Conservation (phyloP, 2,888 invertebrate genomes). For the Amphipoea lucens region DNA sequence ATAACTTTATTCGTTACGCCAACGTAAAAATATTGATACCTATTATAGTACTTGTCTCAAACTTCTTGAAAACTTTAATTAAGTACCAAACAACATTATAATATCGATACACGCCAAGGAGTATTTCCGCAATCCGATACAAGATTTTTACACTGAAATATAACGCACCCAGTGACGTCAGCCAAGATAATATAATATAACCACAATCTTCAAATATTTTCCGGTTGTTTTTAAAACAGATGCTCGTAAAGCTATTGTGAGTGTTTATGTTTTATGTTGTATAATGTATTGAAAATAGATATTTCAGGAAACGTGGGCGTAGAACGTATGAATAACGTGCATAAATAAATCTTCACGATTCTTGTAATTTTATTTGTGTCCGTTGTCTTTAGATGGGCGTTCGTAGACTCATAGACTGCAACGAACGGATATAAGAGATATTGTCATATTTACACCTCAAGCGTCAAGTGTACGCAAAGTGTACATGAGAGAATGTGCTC, state of each 20-base stretch:
- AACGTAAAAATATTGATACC: not conserved
- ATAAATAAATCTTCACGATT: slow-evolving; percentile 45
- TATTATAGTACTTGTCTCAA: not conserved
- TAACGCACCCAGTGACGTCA: slow-evolving; percentile 50
- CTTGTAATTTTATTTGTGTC: slow-evolving; percentile 44
- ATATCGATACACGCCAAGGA: not conserved
- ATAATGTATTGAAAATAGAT: slow-evolving; percentile 58
- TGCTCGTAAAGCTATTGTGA: slow-evolving; percentile 58
- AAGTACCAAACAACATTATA: not conserved
- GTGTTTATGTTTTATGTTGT: slow-evolving; percentile 56
- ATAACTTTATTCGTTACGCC: not conserved
- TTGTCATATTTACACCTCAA: not conserved
- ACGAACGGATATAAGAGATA: too few species aligned
- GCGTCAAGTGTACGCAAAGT: too few species aligned
- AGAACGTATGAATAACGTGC: slow-evolving; percentile 14
- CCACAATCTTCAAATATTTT: slow-evolving; percentile 55
- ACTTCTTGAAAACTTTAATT: not conserved
- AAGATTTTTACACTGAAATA: slow-evolving; percentile 37
- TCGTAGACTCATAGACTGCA: slow-evolving; percentile 2
- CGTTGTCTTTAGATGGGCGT: slow-evolving; percentile 1
- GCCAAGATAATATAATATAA: slow-evolving; percentile 44
- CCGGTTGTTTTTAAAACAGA: slow-evolving; percentile 57
- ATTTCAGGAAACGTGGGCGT: slow-evolving; percentile 55
- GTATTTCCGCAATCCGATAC: slow-evolving; percentile 44
- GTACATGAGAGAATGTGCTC: too few species aligned